These are phyloP conservation scores for Planiliza haematocheilus DNA, from an alignment of 2,113 vertebrate species.

Conservation along the genomic window DNA sequence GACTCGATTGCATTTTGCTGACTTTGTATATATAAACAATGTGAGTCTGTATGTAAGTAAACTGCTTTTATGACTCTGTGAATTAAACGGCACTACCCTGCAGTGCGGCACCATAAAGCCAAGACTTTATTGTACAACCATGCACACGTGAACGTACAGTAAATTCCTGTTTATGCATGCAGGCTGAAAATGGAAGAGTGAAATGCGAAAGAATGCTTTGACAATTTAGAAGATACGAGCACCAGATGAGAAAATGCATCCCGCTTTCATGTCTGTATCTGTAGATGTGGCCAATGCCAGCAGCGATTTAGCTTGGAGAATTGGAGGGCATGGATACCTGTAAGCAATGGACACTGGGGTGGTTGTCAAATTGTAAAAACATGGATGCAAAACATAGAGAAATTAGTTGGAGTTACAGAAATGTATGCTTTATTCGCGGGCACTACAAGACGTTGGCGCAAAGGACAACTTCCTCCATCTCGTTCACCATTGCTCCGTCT, in stretches of 20 bases:
- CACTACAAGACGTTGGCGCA: no score
- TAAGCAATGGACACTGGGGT: no score
- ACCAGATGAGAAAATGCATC: no score
- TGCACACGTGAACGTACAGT: not conserved
- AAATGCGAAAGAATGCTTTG: not conserved
- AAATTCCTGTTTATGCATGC: not conserved
- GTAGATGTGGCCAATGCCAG: no score
- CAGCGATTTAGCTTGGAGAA: no score
- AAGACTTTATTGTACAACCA: not conserved
- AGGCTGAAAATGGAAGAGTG: not conserved
- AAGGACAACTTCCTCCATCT: not conserved
- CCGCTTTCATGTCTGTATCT: no score
- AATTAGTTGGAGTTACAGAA: no score
- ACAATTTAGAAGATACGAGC: no score
- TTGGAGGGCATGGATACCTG: no score
- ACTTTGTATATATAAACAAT: not conserved
- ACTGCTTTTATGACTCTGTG: slow-evolving; percentile 5
- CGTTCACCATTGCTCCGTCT: not conserved
- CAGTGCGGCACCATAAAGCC: not conserved
- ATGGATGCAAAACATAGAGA: no score
- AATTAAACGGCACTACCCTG: not conserved
- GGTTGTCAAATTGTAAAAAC: no score
- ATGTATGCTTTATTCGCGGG: no score
- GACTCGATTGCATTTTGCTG: not conserved
- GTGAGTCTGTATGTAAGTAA: not conserved